Conservation (phyloP, 2,888 invertebrate species). For the Synergus gifuensis region DNA sequence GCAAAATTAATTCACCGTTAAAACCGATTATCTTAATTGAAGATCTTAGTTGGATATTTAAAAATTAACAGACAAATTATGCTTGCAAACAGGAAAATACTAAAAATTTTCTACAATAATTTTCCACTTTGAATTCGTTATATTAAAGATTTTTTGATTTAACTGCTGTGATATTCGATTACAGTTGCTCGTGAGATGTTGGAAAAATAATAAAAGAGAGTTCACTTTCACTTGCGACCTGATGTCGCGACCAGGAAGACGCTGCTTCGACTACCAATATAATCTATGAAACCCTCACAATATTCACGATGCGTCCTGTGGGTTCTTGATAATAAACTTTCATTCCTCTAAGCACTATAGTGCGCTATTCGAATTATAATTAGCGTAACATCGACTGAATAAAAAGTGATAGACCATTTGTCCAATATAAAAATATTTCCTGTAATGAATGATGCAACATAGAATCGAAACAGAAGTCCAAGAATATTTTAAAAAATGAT, state of each 20-base stretch:
- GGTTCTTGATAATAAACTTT: constrained; percentile 52
- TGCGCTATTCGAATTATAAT: constrained; percentile 17
- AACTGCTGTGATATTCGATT: constrained; percentile 55
- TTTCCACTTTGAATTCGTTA: no score
- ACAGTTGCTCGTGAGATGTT: constrained; percentile 59
- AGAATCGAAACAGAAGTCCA: no score
- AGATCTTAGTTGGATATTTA: no score
- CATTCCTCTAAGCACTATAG: constrained; percentile 20
- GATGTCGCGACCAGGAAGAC: constrained; percentile 68
- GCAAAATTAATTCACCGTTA: no score
- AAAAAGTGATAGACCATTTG: background rate
- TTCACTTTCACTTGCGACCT: constrained; percentile 71
- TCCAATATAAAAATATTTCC: no score
- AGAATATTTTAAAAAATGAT: no score
- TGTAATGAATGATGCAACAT: no score
- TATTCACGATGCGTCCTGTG: constrained; percentile 49
- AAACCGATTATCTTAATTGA: no score
- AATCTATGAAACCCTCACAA: constrained; percentile 43
- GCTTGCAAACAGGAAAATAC: no score
- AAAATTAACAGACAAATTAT: no score
- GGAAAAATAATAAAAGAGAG: constrained; percentile 60
- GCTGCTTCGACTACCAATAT: constrained; percentile 60
- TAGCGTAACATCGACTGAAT: background rate
- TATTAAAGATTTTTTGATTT: no score
- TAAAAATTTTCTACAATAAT: no score